Conservation (phyloP, 2,888 invertebrate species). For the Drosophila paramelanica region DNA sequence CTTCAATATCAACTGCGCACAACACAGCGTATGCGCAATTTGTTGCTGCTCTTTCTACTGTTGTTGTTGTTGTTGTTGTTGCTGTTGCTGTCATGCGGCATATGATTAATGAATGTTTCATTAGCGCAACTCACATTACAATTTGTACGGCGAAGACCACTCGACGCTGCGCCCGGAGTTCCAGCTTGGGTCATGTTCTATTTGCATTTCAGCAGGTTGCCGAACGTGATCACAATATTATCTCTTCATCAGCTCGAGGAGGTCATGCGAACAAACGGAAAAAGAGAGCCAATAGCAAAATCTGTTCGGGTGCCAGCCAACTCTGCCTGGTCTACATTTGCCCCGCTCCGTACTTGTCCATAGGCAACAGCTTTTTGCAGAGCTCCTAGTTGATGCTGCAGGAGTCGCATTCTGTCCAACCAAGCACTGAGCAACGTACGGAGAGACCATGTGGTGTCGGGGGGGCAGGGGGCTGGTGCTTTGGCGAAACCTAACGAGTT, state of each 20-base stretch:
- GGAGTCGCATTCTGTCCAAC: slow-evolving; percentile 27
- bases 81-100: slow-evolving; percentile 44
- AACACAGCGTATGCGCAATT: slow-evolving; percentile 53
- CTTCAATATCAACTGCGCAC: slow-evolving; percentile 22
- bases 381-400: neutral
- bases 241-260: slow-evolving; percentile 75
- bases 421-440: slow-evolving; percentile 17
- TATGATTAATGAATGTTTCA: slow-evolving; percentile 82
- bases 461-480: neutral
- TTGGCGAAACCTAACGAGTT: slow-evolving; percentile 73
- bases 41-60: slow-evolving; percentile 18
- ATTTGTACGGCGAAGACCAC: slow-evolving; percentile 27
- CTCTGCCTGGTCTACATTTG: neutral
- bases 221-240: slow-evolving; percentile 82
- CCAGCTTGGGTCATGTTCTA: slow-evolving; percentile 30
- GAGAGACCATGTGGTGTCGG: too few relatives aligned
- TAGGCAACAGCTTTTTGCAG: neutral
- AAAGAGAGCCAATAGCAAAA: slow-evolving; percentile 24
- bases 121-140: slow-evolving; percentile 69
- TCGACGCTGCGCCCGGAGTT: slow-evolving; percentile 23
- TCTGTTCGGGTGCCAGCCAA: slow-evolving; percentile 7
- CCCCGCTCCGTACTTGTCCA: neutral
- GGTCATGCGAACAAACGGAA: slow-evolving; percentile 49
- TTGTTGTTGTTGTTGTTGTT: slow-evolving; percentile 7
- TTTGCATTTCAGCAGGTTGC: slow-evolving; percentile 78